A percentile compares a stretch with the other conserved stretches of the same genome.
phyloP scores from a whole-genome alignment of 1,140 invertebrate genomes.

The Harlomillsia oculata region DNA sequence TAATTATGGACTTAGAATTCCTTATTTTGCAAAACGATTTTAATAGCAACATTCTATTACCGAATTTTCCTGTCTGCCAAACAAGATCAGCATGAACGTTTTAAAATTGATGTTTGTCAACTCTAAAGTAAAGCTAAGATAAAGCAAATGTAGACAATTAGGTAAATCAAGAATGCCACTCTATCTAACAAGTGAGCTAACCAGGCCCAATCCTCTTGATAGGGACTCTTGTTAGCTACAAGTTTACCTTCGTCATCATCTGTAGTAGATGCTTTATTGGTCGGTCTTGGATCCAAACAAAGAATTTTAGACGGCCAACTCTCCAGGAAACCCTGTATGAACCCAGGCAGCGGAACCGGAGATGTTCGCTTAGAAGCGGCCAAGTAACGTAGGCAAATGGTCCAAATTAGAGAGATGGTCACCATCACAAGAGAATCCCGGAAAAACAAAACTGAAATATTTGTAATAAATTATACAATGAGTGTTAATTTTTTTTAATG shows the following conservation, averaged over 20 bases:
- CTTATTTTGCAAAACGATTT: too few relatives aligned
- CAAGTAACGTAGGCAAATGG: constrained; percentile 32
- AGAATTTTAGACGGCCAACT: constrained; percentile 27
- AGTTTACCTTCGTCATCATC: constrained; percentile 25
- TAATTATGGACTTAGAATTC: too few relatives aligned
- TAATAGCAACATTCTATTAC: too few relatives aligned
- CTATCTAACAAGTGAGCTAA: constrained; percentile 32
- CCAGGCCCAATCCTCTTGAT: constrained; percentile 35
- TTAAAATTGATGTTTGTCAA: too few relatives aligned
- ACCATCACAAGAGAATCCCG: constrained; percentile 34
- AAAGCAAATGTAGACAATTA: constrained; percentile 28
- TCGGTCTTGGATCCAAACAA: constrained; percentile 33
- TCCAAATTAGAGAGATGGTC: constrained; percentile 30
- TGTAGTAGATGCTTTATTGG: neutral
- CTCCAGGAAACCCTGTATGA: constrained; percentile 23
- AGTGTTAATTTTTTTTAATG: too few relatives aligned
- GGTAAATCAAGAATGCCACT: constrained; percentile 30
- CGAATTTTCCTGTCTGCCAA: too few relatives aligned
- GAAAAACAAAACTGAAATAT: constrained; percentile 27
- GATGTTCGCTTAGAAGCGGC: constrained; percentile 29
- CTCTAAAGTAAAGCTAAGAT: constrained; percentile 26
- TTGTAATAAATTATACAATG: too few relatives aligned
- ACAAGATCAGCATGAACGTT: too few relatives aligned
- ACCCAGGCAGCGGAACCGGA: constrained; percentile 30
- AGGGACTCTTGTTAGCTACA: constrained; percentile 11